Conservation (phyloP, 2,797 vertebrate genomes). For the Myoxocephalus aenaeus region DNA sequence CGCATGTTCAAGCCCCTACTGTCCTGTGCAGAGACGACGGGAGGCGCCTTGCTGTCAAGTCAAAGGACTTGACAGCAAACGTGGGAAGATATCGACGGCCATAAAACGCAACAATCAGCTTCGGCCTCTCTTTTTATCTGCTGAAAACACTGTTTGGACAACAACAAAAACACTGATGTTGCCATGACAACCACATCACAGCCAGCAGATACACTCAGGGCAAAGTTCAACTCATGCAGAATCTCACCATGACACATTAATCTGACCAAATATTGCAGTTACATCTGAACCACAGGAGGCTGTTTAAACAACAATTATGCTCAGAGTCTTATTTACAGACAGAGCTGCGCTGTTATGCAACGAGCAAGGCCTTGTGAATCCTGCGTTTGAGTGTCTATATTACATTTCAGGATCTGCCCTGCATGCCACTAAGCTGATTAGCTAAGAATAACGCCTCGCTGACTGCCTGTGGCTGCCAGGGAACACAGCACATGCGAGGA, state of each 20-base stretch:
- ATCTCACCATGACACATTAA: not conserved
- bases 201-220: not conserved
- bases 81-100: not conserved
- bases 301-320: constrained; percentile 18
- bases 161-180: not conserved
- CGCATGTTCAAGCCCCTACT: not conserved
- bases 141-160: not conserved
- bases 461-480: constrained; percentile 17
- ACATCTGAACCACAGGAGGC: not conserved
- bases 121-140: not conserved
- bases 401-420: constrained; percentile 53
- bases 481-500: constrained; percentile 39
- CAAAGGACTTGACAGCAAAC: not conserved
- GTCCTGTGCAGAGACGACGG: not conserved
- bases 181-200: constrained; percentile 33
- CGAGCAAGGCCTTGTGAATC: constrained; percentile 21
- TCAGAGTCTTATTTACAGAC: constrained; percentile 46
- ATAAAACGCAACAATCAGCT: not conserved
- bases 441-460: constrained; percentile 71
- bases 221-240: constrained; percentile 28
- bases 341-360: constrained; percentile 44
- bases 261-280: not conserved
- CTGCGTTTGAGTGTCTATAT: constrained; percentile 12
- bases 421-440: constrained; percentile 77
- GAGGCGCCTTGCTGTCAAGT: not conserved